Percentiles rank a stretch among this genome's conserved stretches.
Evolutionary conservation across 2,888 invertebrate species (phyloP).

Genomic region (Mythimna impura): DNA sequence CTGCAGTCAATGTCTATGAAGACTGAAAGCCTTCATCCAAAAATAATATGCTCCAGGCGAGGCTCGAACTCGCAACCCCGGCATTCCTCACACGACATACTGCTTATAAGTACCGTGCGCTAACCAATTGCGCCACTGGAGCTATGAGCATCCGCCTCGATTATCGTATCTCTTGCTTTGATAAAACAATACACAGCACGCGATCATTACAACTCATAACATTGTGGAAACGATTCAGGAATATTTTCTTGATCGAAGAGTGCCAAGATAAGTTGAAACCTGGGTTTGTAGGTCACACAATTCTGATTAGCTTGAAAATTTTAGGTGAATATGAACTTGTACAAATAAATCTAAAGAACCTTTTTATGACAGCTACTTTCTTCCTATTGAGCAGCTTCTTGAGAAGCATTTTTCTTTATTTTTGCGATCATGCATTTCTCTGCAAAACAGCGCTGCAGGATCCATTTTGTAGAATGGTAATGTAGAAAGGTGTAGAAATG

Average conservation of each 20-base stretch:
- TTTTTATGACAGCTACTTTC: too few species aligned
- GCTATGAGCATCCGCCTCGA: slow-evolving; percentile 83
- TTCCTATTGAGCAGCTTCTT: too few species aligned
- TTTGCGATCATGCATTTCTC: too few species aligned
- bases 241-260: slow-evolving; percentile 3
- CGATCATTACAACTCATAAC: background rate
- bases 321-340: background rate
- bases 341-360: background rate
- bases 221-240: slow-evolving; percentile 6
- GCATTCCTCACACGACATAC: slow-evolving; percentile 89
- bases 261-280: slow-evolving; percentile 6
- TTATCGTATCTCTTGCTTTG: slow-evolving; percentile 16
- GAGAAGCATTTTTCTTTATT: too few species aligned
- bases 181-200: background rate
- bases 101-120: slow-evolving; percentile 99
- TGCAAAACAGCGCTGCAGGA: too few species aligned
- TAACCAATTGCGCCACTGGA: slow-evolving; percentile 99
- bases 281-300: background rate
- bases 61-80: slow-evolving; percentile 69
- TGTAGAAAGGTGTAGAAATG: too few species aligned
- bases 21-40: background rate
- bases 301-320: background rate
- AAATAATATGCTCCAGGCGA: slow-evolving; percentile 66
- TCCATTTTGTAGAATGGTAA: too few species aligned
- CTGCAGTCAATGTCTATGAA: background rate